phyloP scores from a whole-genome alignment of 2,797 vertebrate genomes.

The Bufotes viridis region DNA sequence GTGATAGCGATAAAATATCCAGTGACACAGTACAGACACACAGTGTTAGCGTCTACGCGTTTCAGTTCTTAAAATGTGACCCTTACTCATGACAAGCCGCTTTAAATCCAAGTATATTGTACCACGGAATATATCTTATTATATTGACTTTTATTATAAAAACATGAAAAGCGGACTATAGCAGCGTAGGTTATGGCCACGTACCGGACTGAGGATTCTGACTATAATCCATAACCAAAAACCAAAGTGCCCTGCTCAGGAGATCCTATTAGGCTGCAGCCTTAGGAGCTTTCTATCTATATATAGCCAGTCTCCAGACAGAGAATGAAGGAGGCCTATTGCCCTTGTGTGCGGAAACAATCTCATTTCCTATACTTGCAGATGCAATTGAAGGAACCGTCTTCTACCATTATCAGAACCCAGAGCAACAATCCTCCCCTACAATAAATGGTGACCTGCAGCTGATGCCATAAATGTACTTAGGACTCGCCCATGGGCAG shows the following conservation, averaged over 20 bases:
- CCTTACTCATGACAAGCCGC: no score
- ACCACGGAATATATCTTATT: no score
- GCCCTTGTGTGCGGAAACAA: background rate
- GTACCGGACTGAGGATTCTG: background rate
- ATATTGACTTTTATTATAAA: background rate
- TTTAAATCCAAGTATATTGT: background rate
- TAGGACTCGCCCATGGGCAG: background rate
- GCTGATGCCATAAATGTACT: background rate
- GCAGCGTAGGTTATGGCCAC: background rate
- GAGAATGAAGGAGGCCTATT: background rate
- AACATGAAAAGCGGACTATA: background rate
- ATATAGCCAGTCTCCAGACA: constrained; percentile 27
- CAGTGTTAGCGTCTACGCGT: no score
- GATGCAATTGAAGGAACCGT: background rate
- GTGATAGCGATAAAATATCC: no score
- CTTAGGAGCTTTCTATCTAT: constrained; percentile 39
- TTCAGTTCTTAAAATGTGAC: no score
- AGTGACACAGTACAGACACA: no score
- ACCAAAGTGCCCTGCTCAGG: background rate
- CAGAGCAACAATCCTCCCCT: background rate
- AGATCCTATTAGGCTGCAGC: constrained; percentile 31
- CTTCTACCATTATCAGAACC: no score
- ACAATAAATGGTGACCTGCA: background rate
- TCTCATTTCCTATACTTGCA: constrained; percentile 9
- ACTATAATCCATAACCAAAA: background rate